Evolutionary conservation across 2,797 vertebrate genomes (phyloP), one percentile per base, ranked within the genome.

Genomic region (Brachyrhaphis roseni): DNA sequence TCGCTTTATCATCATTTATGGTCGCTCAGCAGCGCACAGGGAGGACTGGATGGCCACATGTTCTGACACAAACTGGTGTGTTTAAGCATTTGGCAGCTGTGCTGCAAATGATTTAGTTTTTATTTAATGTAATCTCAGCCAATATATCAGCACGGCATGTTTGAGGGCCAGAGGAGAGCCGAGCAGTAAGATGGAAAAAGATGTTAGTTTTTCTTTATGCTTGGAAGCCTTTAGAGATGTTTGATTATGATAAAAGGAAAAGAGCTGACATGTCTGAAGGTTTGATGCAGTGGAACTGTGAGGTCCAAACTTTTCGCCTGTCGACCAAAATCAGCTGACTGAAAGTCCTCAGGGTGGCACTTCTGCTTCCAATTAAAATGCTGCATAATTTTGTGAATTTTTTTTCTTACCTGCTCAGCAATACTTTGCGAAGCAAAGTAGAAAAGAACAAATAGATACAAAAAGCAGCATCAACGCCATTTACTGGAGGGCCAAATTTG

Each of bases 1-100:
- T 57, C 83, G n/a, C 90, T 93, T 82, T 86, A 85, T 92, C 90
- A 92, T 91, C 80, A 34, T 91, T 89, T 89, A 82, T 76, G 12
- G 85, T 31, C 34, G 41, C 78, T 84, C 76, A 1, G 82, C 81
- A 39, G 88, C 15, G n/a, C 45, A 51, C 5, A 41, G 53, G 5
- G 2, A 47, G 28, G 70, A 68, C 7, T 2, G n/a, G 70, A 72
- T 71, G 45, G 84, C 55, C 71, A 1, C 82, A 82, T 90, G 84
- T 23, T 72, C 81, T 70, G 71, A 81, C 84, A 77, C 75, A 88
- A 73, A 72, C 70, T 26, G 34, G 28, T 78, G 41, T 53, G 78
- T 86, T 81, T 84, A 70, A 66, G 77, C 43, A 76, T 78, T 41
- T 73, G 83, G 71, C 87, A 73, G 76, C 76, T 36, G 46, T 13